Conservation (phyloP, 2,113 vertebrate genomes). For the Cnemophilus loriae region DNA sequence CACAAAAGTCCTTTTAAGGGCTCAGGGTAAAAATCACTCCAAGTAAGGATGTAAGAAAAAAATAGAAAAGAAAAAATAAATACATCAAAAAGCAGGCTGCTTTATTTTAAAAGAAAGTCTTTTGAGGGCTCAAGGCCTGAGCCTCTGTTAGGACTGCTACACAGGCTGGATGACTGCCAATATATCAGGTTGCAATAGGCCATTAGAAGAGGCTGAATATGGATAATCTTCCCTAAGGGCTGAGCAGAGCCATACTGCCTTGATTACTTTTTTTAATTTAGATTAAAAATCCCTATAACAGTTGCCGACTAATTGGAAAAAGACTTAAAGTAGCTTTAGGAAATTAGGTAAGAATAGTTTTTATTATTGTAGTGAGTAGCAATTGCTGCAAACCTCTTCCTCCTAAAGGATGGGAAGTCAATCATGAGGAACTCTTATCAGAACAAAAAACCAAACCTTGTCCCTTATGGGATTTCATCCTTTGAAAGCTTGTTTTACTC, state of each 20-base stretch:
- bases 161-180: background rate
- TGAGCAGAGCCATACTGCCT: slow-evolving; percentile 43
- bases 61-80: background rate
- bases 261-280: slow-evolving; percentile 61
- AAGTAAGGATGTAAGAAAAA: background rate
- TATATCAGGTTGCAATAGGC: slow-evolving; percentile 33
- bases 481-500: background rate
- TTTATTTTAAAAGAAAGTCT: background rate
- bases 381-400: background rate
- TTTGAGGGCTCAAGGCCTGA: background rate
- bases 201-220: slow-evolving; percentile 39
- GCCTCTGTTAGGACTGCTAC: background rate
- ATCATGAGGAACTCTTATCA: background rate
- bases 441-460: background rate
- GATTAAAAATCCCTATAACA: slow-evolving; percentile 54
- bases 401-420: background rate
- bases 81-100: background rate
- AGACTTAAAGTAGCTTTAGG: slow-evolving; percentile 39
- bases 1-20: background rate
- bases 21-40: background rate
- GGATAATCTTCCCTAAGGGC: slow-evolving; percentile 49
- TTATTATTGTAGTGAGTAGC: background rate
- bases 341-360: slow-evolving; percentile 62
- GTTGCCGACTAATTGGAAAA: slow-evolving; percentile 55
- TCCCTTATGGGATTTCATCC: background rate